Evolutionary conservation across 2,888 invertebrate genomes (phyloP), one percentile per base, ranked within the genome.

Genomic region (Halocaridina rubra): DNA sequence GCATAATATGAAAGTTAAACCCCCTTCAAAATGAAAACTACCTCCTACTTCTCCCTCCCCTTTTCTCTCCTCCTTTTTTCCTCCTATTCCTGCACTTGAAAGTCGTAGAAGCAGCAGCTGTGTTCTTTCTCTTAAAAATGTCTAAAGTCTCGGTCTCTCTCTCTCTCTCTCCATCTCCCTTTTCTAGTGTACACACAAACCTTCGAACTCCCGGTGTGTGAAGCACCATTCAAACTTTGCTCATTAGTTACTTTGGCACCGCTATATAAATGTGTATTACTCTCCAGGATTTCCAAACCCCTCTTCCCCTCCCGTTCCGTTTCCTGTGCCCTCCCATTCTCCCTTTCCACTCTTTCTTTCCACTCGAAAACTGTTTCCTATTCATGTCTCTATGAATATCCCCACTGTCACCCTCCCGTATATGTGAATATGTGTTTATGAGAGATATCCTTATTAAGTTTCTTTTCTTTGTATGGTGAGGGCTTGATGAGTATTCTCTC

Each of bases 211-310:
- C 46, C 46, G n/a, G 46, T 46, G 46, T 46, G 46, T 46, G 13
- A 29, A 80, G 80, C 39, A 71, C 59, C 80, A 80, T 80, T 53
- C 32, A 80, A 80, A 80, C 72, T 80, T 80, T 80, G 71, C 72
- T 80, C 80, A 80, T 80, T 80, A 80, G 80, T 29, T 72, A 27
- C 64, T 39, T 64, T 78, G 78, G 46, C 61, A 61, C 61, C 72
- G 22, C 46, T 72, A 27, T 76, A 61, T 76, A 76, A 76, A 76
- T 53, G 76, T 76, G 76, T 57, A 16, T 46, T 16, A 13, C 46
- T 46, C 16, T 46, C 46, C 16, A 10, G 10, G 13, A 13, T 16
- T 0, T 13, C 7, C 39, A 39, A 8, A 19, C n/a, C 59, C 0
- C 59, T 59, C 59, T 27, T 19, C 16, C 78, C 24, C 33, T 33